These are phyloP conservation scores for Smittia sp. DNA, from an alignment of 2,888 invertebrate species.

Conservation along the genomic window DNA sequence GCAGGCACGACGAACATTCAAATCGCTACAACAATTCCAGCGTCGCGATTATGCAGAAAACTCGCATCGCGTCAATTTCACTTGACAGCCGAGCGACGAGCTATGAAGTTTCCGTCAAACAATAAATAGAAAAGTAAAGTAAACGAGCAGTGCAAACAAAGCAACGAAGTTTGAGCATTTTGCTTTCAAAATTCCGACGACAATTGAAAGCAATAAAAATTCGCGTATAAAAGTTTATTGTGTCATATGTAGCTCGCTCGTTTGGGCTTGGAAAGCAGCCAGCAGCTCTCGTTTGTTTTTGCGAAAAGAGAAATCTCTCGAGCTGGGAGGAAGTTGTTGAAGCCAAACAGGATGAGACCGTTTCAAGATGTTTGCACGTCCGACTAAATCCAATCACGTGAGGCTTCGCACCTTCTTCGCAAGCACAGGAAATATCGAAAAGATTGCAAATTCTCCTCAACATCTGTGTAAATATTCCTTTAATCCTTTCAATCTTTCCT, in stretches of 20 bases:
- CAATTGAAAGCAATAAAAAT: neutral
- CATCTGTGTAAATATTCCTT: neutral
- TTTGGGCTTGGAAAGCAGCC: too few relatives aligned
- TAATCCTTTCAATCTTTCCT: too few relatives aligned
- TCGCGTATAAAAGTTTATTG: neutral
- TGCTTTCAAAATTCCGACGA: neutral
- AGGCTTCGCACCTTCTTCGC: slow-evolving; percentile 24
- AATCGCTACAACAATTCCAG: too few relatives aligned
- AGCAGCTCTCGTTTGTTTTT: too few relatives aligned
- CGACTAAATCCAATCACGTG: neutral
- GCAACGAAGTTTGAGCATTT: neutral
- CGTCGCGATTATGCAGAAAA: too few relatives aligned
- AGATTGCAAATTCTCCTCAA: neutral
- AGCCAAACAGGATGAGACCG: neutral
- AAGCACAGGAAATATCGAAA: slow-evolving; percentile 22
- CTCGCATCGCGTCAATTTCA: too few relatives aligned
- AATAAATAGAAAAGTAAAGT: slow-evolving; percentile 1
- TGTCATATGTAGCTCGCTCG: too few relatives aligned
- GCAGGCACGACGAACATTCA: too few relatives aligned
- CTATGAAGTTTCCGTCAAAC: neutral
- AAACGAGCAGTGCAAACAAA: neutral
- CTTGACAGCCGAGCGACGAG: too few relatives aligned
- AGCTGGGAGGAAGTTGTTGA: neutral
- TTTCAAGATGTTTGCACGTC: slow-evolving; percentile 1
- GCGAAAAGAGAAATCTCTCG: too few relatives aligned